Evolutionary conservation across 2,113 vertebrate species (phyloP).

Genomic region (Crypturellus undulatus): DNA sequence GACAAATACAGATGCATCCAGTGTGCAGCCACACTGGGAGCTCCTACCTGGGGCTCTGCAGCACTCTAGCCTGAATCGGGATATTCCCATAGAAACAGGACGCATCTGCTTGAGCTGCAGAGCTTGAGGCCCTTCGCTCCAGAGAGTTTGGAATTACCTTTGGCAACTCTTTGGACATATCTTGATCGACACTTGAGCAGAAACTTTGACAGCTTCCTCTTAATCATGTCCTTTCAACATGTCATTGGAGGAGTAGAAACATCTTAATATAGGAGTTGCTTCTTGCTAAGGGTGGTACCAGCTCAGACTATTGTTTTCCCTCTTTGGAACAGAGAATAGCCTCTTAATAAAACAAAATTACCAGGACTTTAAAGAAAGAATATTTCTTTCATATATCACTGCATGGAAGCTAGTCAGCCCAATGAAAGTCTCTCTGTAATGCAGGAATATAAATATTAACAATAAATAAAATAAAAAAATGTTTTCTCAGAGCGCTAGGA

Average conservation of each 20-base stretch:
- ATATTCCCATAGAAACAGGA: neutral
- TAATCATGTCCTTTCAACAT: neutral
- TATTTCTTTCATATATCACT: neutral
- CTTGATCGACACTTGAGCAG: neutral
- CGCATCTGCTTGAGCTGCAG: neutral
- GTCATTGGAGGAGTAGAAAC: slow-evolving; percentile 6
- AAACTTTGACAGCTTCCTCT: neutral
- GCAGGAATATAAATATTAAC: slow-evolving; percentile 21
- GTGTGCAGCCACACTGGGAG: neutral
- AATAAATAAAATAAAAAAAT: neutral
- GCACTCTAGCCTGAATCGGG: neutral
- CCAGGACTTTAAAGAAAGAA: neutral
- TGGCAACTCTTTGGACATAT: neutral
- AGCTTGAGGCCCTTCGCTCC: neutral
- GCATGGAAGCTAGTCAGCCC: neutral
- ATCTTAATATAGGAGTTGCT: neutral
- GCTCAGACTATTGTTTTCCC: neutral
- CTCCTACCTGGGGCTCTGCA: neutral
- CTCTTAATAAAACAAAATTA: slow-evolving; percentile 1
- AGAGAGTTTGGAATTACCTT: neutral
- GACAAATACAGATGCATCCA: neutral
- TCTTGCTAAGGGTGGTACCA: neutral
- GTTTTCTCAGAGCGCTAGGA: neutral
- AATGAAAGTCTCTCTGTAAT: neutral
- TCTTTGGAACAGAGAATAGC: neutral